Base-by-base conservation (phyloP, 1,140 invertebrate species). In the Muscidifurax raptorellus region DNA sequence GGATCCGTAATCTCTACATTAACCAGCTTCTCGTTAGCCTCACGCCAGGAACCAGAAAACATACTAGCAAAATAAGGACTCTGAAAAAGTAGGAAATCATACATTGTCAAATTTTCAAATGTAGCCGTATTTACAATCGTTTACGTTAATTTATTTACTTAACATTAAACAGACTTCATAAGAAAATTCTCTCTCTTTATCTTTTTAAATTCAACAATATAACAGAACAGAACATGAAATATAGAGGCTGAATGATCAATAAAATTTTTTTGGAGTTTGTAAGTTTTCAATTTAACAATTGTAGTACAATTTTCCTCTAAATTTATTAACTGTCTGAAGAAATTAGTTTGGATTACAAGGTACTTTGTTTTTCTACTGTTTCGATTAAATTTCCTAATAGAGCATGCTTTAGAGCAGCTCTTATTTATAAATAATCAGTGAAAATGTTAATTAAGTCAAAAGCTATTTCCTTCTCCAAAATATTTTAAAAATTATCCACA, bases 51-150 rank as follows among this genome's bases (percentile, higher is more conserved):
- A 9, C 96, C 96, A 89, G 95, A 96, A 92, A 97, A 97, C 97
- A 97, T 97, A 89, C 96, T 97, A 18, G 94, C 94, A 92, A 97
- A 97, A 90, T 97, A 97, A 4, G 96, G 96, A 89, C 96, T 97
- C 94, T 97, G 90, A 84, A 94, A 92, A 78, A 80, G 86, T 52
- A 82, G 79, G 71, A 59, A 79, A 81, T 83, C 12, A 47, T 81
- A 12, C 64, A 67, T 69, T 76, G 6, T 47, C 22, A 52, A 47
- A 28, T 40, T 6, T 32, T 79, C 15, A 76, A 76, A 76, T 66
- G n/a, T 25, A 47, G 28, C 18, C 28, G 52, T 52, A 27, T 64
- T 77, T 40, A 40, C 36, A 40, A n/a, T n/a, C n/a, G n/a, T n/a
- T n/a, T n/a, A n/a, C n/a, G n/a, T n/a, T n/a, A n/a, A n/a, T n/a